Percentiles rank a stretch among this genome's conserved stretches.
Evolutionary conservation across 2,888 invertebrate species (phyloP).

Genomic region (Linyphia triangularis): DNA sequence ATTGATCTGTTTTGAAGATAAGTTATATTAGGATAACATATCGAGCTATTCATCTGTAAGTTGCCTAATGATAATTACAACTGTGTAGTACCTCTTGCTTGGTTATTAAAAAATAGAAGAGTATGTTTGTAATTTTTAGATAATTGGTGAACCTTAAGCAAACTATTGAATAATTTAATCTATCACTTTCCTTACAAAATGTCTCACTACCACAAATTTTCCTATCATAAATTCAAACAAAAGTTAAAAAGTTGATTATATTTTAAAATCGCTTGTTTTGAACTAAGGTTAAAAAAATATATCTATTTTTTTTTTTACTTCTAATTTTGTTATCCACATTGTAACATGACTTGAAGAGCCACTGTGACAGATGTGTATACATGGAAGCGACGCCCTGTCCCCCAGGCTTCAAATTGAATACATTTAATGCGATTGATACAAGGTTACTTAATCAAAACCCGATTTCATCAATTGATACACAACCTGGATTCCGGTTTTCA

Average conservation of each 20-base stretch:
- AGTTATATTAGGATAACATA: too few species aligned
- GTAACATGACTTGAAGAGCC: slow-evolving; percentile 18
- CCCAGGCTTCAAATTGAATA: slow-evolving; percentile 17
- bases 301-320: slow-evolving; percentile 39
- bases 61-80: too few species aligned
- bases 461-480: too few species aligned
- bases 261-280: slow-evolving; percentile 17
- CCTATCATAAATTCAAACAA: background rate
- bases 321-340: slow-evolving; percentile 22
- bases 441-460: too few species aligned
- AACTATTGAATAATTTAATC: background rate
- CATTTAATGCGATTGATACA: slow-evolving; percentile 30
- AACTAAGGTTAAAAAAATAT: slow-evolving; percentile 66
- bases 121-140: too few species aligned
- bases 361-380: slow-evolving; percentile 50
- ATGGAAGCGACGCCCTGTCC: slow-evolving; percentile 45
- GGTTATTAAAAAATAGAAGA: too few species aligned
- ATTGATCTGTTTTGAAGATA: too few species aligned
- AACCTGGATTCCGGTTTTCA: too few species aligned
- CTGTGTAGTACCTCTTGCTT: too few species aligned
- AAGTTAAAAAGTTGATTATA: background rate
- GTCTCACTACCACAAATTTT: background rate
- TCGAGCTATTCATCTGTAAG: too few species aligned
- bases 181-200: background rate
- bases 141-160: background rate